Evolutionary conservation across 2,797 vertebrate genomes (phyloP), one percentile per base, ranked within the genome.

Genomic region (Rhynchonycteris naso): DNA sequence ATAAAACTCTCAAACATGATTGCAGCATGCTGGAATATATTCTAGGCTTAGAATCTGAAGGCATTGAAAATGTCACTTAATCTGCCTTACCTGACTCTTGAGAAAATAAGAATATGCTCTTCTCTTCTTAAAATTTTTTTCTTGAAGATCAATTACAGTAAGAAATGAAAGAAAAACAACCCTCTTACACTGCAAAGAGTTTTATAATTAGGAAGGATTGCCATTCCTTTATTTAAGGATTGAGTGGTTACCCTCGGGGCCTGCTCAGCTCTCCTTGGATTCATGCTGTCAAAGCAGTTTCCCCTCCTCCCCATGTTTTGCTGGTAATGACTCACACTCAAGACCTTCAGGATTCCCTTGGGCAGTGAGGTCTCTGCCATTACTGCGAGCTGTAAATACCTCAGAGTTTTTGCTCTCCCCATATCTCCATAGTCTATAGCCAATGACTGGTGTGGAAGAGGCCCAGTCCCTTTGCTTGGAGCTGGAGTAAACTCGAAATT

Each of bases 1-100:
- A 35, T 72, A n/a, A 94, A 94, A 87, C 7, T 58, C 80, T 65
- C 43, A 75, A 87, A 83, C 85, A 75, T 16, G n/a, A 87, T 24
- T 24, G 4, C 33, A 68, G 8, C 22, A 76, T 50, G 16, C 13
- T 56, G 24, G 56, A 92, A 88, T 52, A 56, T 76, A 16, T 12
- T 63, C 35, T n/a, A 89, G 61, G 58, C 16, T 78, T 75, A 75
- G 28, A 79, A 30, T 71, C 7, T 81, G 56, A 85, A 86, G 21
- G 79, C 35, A 4, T 69, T 52, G 47, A 47, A 72, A 86, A 92
- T 75, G 19, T 65, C 52, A 18, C 24, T 65, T 65, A 88, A 58
- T 61, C 50, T 26, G 22, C 8, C 18, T 54, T 58, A 18, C 63
- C 33, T n/a, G 35, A 65, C 24, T 93, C n/a, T 83, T 72, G 33